Conservation (phyloP, 2,113 vertebrate genomes). For the Rhea pennata region DNA sequence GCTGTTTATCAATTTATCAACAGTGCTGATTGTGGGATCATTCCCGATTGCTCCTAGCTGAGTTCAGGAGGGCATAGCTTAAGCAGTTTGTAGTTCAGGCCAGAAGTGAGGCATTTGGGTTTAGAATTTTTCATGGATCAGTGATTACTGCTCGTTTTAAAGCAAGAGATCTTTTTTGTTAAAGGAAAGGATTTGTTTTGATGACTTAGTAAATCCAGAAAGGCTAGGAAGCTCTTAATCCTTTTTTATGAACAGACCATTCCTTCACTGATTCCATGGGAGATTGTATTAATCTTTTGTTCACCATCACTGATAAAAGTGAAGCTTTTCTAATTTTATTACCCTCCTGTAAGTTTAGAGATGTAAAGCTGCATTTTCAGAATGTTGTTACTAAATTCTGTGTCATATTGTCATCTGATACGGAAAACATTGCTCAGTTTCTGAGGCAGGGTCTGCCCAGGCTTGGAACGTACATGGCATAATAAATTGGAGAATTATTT, state of each 20-base stretch:
- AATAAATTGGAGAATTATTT: neutral
- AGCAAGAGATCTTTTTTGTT: neutral
- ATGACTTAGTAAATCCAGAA: constrained; percentile 20
- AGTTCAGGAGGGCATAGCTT: neutral
- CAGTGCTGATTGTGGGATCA: too few species aligned
- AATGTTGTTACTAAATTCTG: neutral
- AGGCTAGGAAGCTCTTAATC: constrained; percentile 7
- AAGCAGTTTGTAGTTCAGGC: neutral
- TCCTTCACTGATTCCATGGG: neutral
- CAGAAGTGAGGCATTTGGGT: neutral
- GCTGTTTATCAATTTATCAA: too few species aligned
- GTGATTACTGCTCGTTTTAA: neutral
- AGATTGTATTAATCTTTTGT: constrained; percentile 26
- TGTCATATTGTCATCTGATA: neutral
- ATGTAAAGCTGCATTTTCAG: neutral
- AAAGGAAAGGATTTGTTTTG: neutral
- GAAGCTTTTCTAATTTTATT: constrained; percentile 11
- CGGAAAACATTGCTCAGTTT: neutral
- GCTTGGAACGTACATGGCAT: neutral
- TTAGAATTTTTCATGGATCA: neutral
- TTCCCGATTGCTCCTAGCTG: neutral
- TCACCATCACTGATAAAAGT: neutral
- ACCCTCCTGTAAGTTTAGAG: neutral
- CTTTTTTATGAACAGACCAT: neutral
- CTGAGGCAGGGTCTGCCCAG: neutral